Percentiles rank a stretch among this genome's conserved stretches.
These are phyloP conservation scores for Neofelis nebulosa DNA, from an alignment of 2,113 vertebrate species.

Conservation along the genomic window DNA sequence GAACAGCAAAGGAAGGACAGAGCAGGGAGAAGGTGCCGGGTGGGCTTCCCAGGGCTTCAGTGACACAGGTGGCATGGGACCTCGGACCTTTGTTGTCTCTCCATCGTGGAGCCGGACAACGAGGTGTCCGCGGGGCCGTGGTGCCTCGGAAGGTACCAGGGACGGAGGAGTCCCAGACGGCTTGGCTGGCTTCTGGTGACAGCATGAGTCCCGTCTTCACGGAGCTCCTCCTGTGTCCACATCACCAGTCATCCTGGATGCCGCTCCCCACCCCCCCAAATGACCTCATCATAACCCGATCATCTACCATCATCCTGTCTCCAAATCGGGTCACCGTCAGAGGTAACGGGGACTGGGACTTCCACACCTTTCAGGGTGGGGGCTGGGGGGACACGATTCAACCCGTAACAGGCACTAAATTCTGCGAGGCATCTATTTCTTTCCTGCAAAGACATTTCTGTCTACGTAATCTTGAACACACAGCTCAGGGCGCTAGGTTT, in stretches of 20 bases:
- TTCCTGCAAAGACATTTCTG: not conserved
- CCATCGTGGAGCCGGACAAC: accelerated
- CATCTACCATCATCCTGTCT: not conserved
- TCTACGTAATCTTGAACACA: accelerated
- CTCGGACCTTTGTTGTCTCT: not conserved
- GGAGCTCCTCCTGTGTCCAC: accelerated
- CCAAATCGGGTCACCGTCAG: not conserved
- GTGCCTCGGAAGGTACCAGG: not conserved
- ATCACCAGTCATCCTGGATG: accelerated
- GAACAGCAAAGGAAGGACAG: not conserved
- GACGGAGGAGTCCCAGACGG: accelerated
- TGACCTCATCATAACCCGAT: not conserved
- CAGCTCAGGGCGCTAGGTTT: no score
- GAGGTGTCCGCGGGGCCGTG: accelerated
- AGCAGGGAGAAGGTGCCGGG: not conserved
- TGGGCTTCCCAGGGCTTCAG: accelerated
- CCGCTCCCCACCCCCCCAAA: no score
- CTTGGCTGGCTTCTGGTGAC: accelerated
- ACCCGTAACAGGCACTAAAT: accelerated
- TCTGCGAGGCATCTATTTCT: not conserved
- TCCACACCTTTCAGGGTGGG: not conserved
- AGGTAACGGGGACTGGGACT: not conserved
- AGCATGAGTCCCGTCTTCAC: accelerated
- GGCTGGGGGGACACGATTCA: accelerated
- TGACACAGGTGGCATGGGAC: not conserved